Evolutionary conservation across 2,113 vertebrate species (phyloP), one percentile per base, ranked within the genome.

Genomic region (Suricata suricatta): DNA sequence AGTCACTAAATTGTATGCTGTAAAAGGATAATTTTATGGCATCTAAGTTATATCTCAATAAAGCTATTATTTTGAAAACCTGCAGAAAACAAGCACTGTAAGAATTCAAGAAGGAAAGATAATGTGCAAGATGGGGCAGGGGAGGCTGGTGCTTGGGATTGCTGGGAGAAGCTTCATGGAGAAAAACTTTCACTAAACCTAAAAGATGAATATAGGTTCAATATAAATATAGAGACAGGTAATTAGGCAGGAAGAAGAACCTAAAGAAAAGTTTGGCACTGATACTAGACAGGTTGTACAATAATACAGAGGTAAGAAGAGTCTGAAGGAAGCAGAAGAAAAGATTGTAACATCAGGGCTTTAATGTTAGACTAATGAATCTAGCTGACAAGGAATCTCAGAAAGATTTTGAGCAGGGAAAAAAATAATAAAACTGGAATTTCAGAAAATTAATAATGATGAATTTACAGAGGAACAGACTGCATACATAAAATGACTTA

Each of bases 91-190:
- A 79, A 89, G 41, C 52, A 79, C 52, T 85, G 69, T 35, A 88
- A 77, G 47, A 88, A 88, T 60, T 95, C n/a, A 95, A 57, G 77
- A 83, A 77, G 63, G 84, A 71, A 74, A 96, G 54, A 81, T 35
- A 93, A 96, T 76, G 54, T 13, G 23, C 7, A 23, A 52, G 54
- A 7, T 47, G 16, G 15, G 64, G 3, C 16, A 14, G 38, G 12
- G 50, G 21, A 21, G 9, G 38, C 23, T 21, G 54, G 57, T 85
- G 27, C 31, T 11, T 82, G 82, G 33, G 76, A 88, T 13, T 69
- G 50, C 29, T 66, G 21, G 8, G 82, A 82, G 80, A n/a, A n/a
- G 15, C 47, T 69, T 96, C 68, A 68, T 33, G 38, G 60, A 88
- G 60, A 85, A 69, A 60, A 27, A 76, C 76, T 91, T 88, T 11